phyloP scores from a whole-genome alignment of 1,140 invertebrate species.

The Brachionus calyciflorus region DNA sequence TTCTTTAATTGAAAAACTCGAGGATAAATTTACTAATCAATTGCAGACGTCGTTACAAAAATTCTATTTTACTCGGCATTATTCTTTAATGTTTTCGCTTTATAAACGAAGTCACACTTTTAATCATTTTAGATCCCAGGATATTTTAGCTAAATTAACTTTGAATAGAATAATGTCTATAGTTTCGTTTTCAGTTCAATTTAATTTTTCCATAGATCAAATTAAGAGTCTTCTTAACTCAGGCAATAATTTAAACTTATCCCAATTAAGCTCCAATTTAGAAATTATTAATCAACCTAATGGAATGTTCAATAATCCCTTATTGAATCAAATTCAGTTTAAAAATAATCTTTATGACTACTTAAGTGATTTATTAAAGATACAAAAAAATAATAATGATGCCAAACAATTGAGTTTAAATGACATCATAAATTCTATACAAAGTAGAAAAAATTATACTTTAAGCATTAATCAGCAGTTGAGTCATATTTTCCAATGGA shows the following conservation, averaged over 20 bases:
- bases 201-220: background rate
- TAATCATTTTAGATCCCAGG: background rate
- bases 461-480: constrained; percentile 22
- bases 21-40: constrained; percentile 6
- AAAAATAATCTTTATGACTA: constrained; percentile 1
- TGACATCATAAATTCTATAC: background rate
- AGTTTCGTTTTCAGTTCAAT: background rate
- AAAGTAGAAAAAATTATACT: background rate
- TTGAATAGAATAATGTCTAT: background rate
- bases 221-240: background rate
- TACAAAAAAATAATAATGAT: background rate
- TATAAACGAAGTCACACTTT: background rate
- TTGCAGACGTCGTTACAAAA: background rate
- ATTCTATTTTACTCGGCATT: background rate
- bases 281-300: background rate
- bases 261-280: background rate
- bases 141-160: constrained; percentile 1
- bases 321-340: background rate
- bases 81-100: background rate
- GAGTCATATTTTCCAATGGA: constrained; percentile 19
- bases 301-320: background rate
- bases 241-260: background rate
- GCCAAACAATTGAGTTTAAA: constrained; percentile 6
- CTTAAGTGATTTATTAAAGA: constrained; percentile 3
- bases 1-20: constrained; percentile 12